Evolutionary conservation across 2,113 vertebrate species (phyloP).

Genomic region (Daphoenositta chrysoptera): DNA sequence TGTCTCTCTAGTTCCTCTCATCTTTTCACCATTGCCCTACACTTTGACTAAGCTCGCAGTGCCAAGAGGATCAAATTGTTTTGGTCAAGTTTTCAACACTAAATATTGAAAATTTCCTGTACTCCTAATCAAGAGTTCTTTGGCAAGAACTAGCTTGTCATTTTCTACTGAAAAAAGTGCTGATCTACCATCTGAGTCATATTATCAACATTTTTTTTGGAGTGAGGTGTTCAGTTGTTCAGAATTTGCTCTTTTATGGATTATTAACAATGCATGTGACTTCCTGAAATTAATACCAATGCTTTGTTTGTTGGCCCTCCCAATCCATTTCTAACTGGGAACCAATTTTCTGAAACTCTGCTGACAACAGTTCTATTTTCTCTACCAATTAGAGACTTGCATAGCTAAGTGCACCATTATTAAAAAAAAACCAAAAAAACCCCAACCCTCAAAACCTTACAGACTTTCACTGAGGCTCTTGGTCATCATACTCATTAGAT

Average conservation of each 20-base stretch:
- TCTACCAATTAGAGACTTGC: background rate
- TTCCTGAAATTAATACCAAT: slow-evolving; percentile 49
- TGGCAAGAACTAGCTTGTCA: background rate
- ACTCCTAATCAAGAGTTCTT: background rate
- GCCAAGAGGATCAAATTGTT: background rate
- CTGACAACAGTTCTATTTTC: slow-evolving; percentile 49
- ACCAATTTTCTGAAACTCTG: slow-evolving; percentile 46
- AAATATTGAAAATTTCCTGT: slow-evolving; percentile 16
- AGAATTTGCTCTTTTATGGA: slow-evolving; percentile 41
- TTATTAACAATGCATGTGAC: slow-evolving; percentile 21
- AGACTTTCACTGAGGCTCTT: background rate
- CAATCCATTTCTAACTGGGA: slow-evolving; percentile 40
- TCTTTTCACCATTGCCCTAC: background rate
- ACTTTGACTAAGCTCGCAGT: background rate
- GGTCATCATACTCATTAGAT: background rate
- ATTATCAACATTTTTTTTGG: background rate
- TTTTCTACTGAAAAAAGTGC: slow-evolving; percentile 6
- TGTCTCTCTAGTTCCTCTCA: background rate
- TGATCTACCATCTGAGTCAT: slow-evolving; percentile 3
- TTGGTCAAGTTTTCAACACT: slow-evolving; percentile 11
- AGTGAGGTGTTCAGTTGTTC: background rate
- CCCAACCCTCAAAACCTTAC: background rate
- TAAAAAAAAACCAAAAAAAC: background rate
- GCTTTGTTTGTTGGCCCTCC: slow-evolving; percentile 40
- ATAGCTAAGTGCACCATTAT: background rate